A percentile compares a stretch with the other conserved stretches of the same genome.
Conservation (phyloP, 2,888 invertebrate genomes). For the Dioctria rufipes region DNA sequence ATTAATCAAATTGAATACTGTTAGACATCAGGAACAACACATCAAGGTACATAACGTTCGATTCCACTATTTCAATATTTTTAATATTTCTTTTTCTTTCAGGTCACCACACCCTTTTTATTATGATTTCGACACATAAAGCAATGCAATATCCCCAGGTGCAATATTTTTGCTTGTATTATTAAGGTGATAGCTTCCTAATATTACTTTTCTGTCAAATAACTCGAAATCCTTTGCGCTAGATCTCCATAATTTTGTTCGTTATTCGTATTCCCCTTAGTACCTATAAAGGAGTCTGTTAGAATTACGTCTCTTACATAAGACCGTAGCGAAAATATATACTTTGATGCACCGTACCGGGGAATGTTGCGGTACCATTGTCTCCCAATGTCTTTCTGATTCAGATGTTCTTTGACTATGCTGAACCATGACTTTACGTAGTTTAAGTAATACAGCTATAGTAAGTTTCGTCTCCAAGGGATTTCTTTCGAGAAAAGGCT, state of each 20-base stretch:
- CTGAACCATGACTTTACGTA: slow-evolving; percentile 73
- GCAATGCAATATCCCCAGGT: slow-evolving; percentile 66
- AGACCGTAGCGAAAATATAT: too few species aligned
- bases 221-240: slow-evolving; percentile 64
- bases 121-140: too few species aligned
- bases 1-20: too few species aligned
- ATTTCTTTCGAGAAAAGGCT: slow-evolving; percentile 86
- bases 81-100: too few species aligned
- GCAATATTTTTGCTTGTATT: slow-evolving; percentile 67
- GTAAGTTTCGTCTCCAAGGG: slow-evolving; percentile 82
- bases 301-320: too few species aligned
- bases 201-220: slow-evolving; percentile 67
- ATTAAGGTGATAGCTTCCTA: slow-evolving; percentile 67
- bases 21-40: too few species aligned
- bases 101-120: too few species aligned
- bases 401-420: slow-evolving; percentile 73
- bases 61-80: too few species aligned
- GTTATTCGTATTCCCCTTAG: slow-evolving; percentile 61
- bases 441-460: slow-evolving; percentile 75
- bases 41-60: too few species aligned
- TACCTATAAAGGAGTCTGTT: slow-evolving; percentile 58
- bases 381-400: slow-evolving; percentile 71
- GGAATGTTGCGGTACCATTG: slow-evolving; percentile 65
- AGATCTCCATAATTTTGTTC: slow-evolving; percentile 67
- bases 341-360: slow-evolving; percentile 65